Evolutionary conservation across 2,888 invertebrate species (phyloP), one percentile per base, ranked within the genome.

Genomic region (Notocelia uddmanniana): DNA sequence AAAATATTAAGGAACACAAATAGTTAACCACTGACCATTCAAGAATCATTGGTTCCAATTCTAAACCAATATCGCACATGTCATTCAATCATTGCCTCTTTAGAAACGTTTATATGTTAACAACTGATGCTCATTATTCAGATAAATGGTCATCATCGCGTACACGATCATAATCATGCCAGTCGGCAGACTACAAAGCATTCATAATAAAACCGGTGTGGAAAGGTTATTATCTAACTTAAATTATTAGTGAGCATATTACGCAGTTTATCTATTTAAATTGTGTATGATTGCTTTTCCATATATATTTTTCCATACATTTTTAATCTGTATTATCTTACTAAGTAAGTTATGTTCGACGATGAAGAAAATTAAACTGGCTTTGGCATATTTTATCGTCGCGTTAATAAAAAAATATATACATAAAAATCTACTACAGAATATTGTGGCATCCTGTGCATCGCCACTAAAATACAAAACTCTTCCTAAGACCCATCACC

Each of bases 141-240:
- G 18, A 48, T 48, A 18, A 62, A 48, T 26, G 26, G 26, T 10
- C 48, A 62, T 62, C 45, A 62, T 26, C 62, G 26, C 26, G 45
- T 26, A 10, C 62, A 62, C 48, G 31, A 48, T 62, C 26, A 45
- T 62, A 48, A 18, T 18, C 18, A 45, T 48, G 48, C 26, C 3
- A 23, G 48, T 48, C 60, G 45, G 26, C 18, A 13, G 45, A 62
- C 23, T 31, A 48, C 26, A 60, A 60, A 60, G n/a, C 26, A 15
- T 23, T 3, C 5, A 5, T n/a, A 13, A 48, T 18, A 31, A 18
- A 45, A 62, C 41, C 37, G 21, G 23, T 48, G 45, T 31, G 48
- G 21, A 19, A 58, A 48, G n/a, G 48, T 48, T 62, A 62, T 48
- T 62, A 48, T 62, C 13, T 23, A 45, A 48, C 10, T n/a, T 60